Conservation (phyloP, 2,888 invertebrate genomes). For the Iphiclides podalirius region DNA sequence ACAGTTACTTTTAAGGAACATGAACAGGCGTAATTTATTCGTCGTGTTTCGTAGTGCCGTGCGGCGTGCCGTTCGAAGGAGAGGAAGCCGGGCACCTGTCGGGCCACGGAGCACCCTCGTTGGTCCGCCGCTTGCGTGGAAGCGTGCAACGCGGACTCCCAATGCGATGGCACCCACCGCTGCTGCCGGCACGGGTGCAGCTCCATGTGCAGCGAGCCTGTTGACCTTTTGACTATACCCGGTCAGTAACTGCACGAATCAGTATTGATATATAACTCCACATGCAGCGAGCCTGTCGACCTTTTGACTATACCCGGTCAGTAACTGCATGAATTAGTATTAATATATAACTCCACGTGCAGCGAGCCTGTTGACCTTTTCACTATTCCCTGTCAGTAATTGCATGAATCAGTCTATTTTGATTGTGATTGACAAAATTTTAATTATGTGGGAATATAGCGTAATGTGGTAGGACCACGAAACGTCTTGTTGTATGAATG, state of each 20-base stretch:
- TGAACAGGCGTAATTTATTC: no score
- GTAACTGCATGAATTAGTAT: no score
- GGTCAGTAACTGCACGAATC: conserved; percentile 74
- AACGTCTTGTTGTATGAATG: no score
- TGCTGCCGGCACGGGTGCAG: conserved; percentile 86
- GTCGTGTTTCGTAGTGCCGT: conserved; percentile 79
- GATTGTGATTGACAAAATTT: no score
- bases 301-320: conserved; percentile 80
- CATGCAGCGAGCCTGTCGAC: conserved; percentile 83
- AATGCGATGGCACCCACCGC: conserved; percentile 84
- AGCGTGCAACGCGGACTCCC: conserved; percentile 82
- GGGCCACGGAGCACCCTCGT: conserved; percentile 58
- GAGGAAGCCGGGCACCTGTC: conserved; percentile 68
- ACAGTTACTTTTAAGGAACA: no score
- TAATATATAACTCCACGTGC: conserved; percentile 86
- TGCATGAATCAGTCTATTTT: no score
- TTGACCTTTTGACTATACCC: conserved; percentile 77
- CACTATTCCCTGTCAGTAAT: conserved; percentile 74
- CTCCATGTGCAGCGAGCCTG: conserved; percentile 83
- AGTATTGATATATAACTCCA: no score
- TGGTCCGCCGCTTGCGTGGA: conserved; percentile 82
- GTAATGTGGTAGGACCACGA: no score
- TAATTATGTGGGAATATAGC: no score
- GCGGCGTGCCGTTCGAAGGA: conserved; percentile 76
- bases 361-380: conserved; percentile 82